Evolutionary conservation across 2,888 invertebrate genomes (phyloP).

Genomic region (Cephalotes varians): DNA sequence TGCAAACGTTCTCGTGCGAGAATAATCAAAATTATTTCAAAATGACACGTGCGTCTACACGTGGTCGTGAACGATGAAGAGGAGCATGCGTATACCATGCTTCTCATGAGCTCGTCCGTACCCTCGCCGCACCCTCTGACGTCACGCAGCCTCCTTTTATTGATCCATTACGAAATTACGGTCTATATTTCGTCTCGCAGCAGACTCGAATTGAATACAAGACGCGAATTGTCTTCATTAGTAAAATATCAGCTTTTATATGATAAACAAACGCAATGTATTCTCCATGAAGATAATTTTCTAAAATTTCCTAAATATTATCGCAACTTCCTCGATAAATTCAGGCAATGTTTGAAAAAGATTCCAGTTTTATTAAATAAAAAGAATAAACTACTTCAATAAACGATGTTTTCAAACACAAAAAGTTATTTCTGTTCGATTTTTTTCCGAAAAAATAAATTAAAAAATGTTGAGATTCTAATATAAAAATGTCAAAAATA

Average conservation of each 20-base stretch:
- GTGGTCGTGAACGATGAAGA: slow-evolving; percentile 67
- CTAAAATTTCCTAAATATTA: background rate
- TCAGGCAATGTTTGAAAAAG: background rate
- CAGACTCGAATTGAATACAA: slow-evolving; percentile 53
- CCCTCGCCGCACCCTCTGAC: slow-evolving; percentile 82
- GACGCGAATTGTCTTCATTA: background rate
- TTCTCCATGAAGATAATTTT: background rate
- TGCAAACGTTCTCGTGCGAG: background rate
- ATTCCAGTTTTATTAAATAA: background rate
- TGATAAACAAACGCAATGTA: background rate
- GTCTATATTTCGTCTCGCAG: slow-evolving; percentile 70
- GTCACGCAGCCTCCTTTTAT: slow-evolving; percentile 83
- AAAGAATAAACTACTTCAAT: background rate
- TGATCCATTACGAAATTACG: slow-evolving; percentile 81
- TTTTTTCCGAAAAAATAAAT: background rate
- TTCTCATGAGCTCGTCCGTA: slow-evolving; percentile 69
- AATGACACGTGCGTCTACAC: slow-evolving; percentile 73
- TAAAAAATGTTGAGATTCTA: background rate
- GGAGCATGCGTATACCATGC: slow-evolving; percentile 70
- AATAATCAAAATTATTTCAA: slow-evolving; percentile 7
- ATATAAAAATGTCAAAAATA: background rate
- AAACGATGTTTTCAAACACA: background rate
- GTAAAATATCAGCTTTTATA: background rate
- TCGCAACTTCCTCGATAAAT: background rate
- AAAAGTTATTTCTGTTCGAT: background rate